Conservation (phyloP, 2,888 invertebrate genomes). For the Scaptomyza cyrtandrae region DNA sequence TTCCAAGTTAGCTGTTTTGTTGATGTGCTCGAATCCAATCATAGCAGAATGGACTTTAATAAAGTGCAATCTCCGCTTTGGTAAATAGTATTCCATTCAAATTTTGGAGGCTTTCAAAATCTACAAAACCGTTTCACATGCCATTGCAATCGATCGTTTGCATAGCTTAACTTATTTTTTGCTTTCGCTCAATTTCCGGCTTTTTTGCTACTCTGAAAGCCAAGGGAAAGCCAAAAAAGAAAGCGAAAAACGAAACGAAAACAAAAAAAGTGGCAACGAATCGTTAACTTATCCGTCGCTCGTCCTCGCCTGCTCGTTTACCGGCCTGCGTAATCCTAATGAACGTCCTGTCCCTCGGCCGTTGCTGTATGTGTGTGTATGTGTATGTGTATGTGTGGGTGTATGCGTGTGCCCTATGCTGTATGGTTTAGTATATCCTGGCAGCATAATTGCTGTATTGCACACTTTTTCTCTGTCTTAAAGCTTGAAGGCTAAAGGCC, state of each 20-base stretch:
- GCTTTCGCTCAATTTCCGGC: background rate
- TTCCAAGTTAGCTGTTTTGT: constrained; percentile 1
- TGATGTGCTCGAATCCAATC: background rate
- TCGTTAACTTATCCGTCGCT: constrained; percentile 19
- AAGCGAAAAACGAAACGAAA: background rate
- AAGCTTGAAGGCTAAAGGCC: constrained; percentile 21
- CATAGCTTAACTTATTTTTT: background rate
- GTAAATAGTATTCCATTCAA: background rate
- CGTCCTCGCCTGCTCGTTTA: constrained; percentile 21
- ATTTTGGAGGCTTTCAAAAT: constrained; percentile 9
- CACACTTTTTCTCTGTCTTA: constrained; percentile 48
- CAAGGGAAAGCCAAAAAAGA: background rate
- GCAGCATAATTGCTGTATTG: constrained; percentile 50
- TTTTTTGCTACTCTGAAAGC: background rate
- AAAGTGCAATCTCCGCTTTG: background rate
- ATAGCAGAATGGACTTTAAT: background rate
- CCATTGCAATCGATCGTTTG: constrained; percentile 14
- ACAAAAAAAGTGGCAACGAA: constrained; percentile 21
- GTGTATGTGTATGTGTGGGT: background rate
- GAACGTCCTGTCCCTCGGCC: constrained; percentile 46
- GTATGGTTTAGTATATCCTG: constrained; percentile 15
- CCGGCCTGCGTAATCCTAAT: constrained; percentile 50
- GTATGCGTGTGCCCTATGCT: background rate
- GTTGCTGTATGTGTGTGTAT: constrained; percentile 8
- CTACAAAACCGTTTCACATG: constrained; percentile 18